These are phyloP conservation scores for Lysiphlebus fabarum DNA, from an alignment of 1,140 invertebrate species.

Conservation along the genomic window DNA sequence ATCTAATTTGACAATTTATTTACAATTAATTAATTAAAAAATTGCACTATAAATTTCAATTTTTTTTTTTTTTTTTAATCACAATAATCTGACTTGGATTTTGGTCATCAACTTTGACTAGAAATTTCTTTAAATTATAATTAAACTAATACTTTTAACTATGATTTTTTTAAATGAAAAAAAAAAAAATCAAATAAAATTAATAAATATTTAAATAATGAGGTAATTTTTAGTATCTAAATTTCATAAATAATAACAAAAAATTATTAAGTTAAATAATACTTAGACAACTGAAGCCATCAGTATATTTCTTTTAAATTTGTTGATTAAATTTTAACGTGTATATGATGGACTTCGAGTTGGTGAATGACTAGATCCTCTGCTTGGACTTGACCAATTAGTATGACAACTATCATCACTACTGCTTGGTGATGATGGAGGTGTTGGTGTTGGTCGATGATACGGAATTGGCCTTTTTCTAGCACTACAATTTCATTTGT, in stretches of 20 bases:
- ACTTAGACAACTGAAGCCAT: neutral
- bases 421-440: constrained; percentile 66
- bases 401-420: constrained; percentile 60
- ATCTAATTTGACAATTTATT: constrained; percentile 20
- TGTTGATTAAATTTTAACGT: constrained; percentile 34
- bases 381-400: constrained; percentile 54
- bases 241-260: no score
- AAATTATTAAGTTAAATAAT: neutral
- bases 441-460: constrained; percentile 75
- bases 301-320: no score
- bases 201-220: no score
- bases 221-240: no score
- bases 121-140: neutral
- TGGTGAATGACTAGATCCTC: constrained; percentile 49
- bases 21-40: constrained; percentile 24
- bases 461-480: constrained; percentile 87
- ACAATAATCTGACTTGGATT: constrained; percentile 18
- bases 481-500: constrained; percentile 64
- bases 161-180: no score
- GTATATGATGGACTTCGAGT: constrained; percentile 47
- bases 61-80: constrained; percentile 18
- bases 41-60: constrained; percentile 27
- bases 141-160: no score
- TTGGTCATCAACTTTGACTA: constrained; percentile 11
- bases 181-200: no score